phyloP scores from a whole-genome alignment of 1,140 invertebrate genomes.

The Amphibalanus amphitrite region DNA sequence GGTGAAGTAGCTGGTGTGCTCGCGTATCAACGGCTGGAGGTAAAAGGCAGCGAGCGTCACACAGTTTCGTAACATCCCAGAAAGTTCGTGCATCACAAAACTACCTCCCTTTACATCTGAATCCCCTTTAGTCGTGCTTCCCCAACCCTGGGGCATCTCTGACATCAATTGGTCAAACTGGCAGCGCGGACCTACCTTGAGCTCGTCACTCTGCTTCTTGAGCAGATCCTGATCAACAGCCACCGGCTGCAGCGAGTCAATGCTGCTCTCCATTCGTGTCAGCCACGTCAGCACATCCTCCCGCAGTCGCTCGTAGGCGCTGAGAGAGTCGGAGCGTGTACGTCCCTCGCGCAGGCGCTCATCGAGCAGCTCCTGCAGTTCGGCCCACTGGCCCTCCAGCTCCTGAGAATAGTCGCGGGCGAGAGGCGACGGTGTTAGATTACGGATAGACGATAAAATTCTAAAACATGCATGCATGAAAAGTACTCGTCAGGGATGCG shows the following conservation, averaged over 20 bases:
- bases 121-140: too few species aligned
- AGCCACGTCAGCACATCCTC: slow-evolving; percentile 75
- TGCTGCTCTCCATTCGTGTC: slow-evolving; percentile 51
- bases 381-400: slow-evolving; percentile 72
- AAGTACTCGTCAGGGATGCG: too few species aligned
- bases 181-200: too few species aligned
- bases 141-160: too few species aligned
- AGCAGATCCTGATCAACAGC: slow-evolving; percentile 71
- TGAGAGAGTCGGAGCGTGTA: slow-evolving; percentile 59
- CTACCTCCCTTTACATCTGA: too few species aligned
- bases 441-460: too few species aligned
- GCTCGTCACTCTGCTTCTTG: slow-evolving; percentile 51
- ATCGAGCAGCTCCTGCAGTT: slow-evolving; percentile 49
- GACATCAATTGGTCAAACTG: too few species aligned
- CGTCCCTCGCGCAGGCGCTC: slow-evolving; percentile 67
- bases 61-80: too few species aligned
- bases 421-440: too few species aligned
- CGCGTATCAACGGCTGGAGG: slow-evolving; percentile 55
- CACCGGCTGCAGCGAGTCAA: slow-evolving; percentile 50
- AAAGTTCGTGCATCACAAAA: too few species aligned
- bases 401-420: too few species aligned
- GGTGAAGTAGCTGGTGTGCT: slow-evolving; percentile 65
- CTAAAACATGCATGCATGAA: too few species aligned
- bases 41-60: neutral
- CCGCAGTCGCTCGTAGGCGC: slow-evolving; percentile 64